phyloP scores from a whole-genome alignment of 2,888 invertebrate species.

The Meloe dianella region DNA sequence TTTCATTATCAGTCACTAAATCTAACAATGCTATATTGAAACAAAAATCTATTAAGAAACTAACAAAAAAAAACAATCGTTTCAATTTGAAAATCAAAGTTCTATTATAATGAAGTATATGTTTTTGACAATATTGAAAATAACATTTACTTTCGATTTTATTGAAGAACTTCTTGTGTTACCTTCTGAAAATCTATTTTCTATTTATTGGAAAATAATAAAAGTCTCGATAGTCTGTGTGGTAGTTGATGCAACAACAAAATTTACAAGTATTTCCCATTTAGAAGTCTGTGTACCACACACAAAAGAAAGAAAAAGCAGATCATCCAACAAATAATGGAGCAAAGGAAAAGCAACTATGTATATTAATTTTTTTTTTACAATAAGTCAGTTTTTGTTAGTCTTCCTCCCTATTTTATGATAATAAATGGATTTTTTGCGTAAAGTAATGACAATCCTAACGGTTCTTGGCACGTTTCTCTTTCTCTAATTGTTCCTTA shows the following conservation, averaged over 20 bases:
- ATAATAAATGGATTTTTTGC: neutral
- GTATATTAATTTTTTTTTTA: too few relatives aligned
- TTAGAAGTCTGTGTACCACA: neutral
- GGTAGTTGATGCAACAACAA: neutral
- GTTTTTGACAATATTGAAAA: neutral
- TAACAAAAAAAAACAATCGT: too few relatives aligned
- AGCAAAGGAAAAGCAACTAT: neutral
- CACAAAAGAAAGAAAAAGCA: neutral
- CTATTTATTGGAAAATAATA: constrained; percentile 3
- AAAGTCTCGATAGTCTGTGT: neutral
- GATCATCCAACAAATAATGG: neutral
- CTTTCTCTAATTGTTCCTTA: too few relatives aligned
- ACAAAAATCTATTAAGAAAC: too few relatives aligned
- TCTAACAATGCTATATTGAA: too few relatives aligned
- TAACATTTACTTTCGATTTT: neutral
- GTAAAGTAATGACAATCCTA: neutral
- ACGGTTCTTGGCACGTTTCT: too few relatives aligned
- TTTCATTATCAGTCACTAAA: too few relatives aligned
- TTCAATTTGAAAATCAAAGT: neutral
- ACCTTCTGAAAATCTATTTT: neutral
- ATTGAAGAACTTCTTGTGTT: neutral
- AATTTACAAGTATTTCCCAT: neutral
- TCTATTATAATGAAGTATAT: neutral
- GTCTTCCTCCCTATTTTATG: neutral
- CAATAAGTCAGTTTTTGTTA: neutral